Percentiles rank a stretch among this genome's conserved stretches.
These are phyloP conservation scores for Tapera naevia DNA, from an alignment of 2,797 vertebrate genomes.

Conservation along the genomic window DNA sequence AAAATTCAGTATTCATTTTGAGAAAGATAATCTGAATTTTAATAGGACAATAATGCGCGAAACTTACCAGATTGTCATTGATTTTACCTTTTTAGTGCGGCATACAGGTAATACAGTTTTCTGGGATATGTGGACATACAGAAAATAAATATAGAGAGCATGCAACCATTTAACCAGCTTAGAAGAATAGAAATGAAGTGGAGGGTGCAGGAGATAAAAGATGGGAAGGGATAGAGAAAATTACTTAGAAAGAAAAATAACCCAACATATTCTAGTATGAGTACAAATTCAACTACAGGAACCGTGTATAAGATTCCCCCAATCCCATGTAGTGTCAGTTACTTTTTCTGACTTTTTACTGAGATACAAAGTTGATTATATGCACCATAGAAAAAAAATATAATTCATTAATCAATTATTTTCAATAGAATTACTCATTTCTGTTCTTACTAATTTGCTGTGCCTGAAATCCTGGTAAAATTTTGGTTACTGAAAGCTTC, in stretches of 20 bases:
- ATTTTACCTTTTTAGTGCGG: background rate
- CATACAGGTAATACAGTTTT: background rate
- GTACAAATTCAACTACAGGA: background rate
- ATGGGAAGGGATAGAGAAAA: background rate
- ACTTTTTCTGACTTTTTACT: background rate
- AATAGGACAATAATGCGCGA: background rate
- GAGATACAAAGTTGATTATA: background rate
- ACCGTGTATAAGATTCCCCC: background rate
- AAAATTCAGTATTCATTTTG: background rate
- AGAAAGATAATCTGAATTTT: background rate
- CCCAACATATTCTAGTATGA: background rate
- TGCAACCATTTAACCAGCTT: background rate
- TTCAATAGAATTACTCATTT: background rate
- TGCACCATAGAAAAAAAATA: background rate
- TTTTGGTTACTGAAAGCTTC: background rate
- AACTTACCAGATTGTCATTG: background rate
- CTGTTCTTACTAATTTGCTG: background rate
- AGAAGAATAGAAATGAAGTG: background rate
- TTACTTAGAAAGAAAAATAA: background rate
- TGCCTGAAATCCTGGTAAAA: background rate
- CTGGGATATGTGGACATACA: background rate
- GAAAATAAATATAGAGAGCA: background rate
- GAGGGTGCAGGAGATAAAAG: background rate
- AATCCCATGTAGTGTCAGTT: background rate
- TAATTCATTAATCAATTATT: background rate